These are phyloP conservation scores for Elysia chlorotica DNA, from an alignment of 1,140 invertebrate genomes.

Conservation along the genomic window DNA sequence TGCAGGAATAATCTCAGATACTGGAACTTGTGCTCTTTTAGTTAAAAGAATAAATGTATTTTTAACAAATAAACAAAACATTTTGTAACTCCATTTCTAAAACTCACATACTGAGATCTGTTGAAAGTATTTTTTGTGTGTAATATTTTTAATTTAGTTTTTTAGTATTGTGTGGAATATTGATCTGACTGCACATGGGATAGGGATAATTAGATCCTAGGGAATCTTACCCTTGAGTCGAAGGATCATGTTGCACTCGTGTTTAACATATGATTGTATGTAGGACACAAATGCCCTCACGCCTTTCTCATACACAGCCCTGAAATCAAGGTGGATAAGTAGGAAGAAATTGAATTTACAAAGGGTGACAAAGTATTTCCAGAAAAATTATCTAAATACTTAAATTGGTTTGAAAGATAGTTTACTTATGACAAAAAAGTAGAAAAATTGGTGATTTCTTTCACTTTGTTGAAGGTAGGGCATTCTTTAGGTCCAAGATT, in stretches of 20 bases:
- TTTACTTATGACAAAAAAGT: not conserved
- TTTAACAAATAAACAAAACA: too few species aligned
- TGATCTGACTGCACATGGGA: too few species aligned
- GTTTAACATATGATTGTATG: constrained; percentile 90
- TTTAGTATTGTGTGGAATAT: too few species aligned
- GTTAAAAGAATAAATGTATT: too few species aligned
- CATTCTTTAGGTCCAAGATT: not conserved
- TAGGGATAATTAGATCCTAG: too few species aligned
- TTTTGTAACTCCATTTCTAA: too few species aligned
- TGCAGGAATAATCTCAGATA: too few species aligned
- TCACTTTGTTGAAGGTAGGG: not conserved
- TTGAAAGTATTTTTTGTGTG: too few species aligned
- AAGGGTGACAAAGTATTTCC: not conserved
- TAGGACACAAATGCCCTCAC: constrained; percentile 95
- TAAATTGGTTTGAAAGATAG: not conserved
- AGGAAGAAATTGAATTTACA: not conserved
- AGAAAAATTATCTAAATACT: not conserved
- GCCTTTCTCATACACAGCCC: constrained; percentile 84
- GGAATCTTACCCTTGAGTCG: constrained; percentile 73
- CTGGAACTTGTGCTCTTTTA: too few species aligned
- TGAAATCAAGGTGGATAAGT: constrained; percentile 58
- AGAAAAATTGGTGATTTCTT: not conserved
- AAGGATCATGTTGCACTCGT: constrained; percentile 92
- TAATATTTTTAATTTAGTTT: too few species aligned
- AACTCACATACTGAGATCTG: too few species aligned